phyloP scores from a whole-genome alignment of 30 jellyfish, hydroid and myxozoan genomes.

The Turritopsis dohrnii region DNA sequence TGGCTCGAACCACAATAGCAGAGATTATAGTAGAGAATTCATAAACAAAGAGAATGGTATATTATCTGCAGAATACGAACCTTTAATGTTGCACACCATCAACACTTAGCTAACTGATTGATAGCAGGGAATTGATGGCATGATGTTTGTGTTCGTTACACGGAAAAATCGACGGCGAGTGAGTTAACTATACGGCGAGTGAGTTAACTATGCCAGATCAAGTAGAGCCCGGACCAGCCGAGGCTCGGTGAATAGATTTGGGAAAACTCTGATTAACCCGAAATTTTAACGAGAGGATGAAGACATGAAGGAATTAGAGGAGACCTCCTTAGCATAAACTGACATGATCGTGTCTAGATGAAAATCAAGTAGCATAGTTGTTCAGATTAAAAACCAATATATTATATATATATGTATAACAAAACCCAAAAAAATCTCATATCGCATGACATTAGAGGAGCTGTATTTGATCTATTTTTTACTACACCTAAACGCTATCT shows the following conservation, averaged over 20 bases:
- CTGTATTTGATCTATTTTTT: not conserved
- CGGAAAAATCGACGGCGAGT: no score
- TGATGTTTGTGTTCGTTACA: no score
- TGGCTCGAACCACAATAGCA: conserved; percentile 12
- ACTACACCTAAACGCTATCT: not conserved
- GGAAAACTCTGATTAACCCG: not conserved
- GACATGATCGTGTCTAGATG: not conserved
- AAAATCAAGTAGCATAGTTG: not conserved
- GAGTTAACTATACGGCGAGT: not conserved
- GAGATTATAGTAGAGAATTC: conserved; percentile 20
- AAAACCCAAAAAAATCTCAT: not conserved
- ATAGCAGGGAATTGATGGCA: conserved; percentile 18
- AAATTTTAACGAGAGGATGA: not conserved
- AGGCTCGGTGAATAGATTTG: not conserved
- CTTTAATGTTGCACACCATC: conserved; percentile 11
- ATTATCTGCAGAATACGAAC: conserved; percentile 5
- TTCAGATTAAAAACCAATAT: not conserved
- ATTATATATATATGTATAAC: no score
- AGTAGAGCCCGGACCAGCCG: no score
- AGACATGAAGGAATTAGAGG: no score
- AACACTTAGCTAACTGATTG: not conserved
- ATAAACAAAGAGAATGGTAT: conserved; percentile 14
- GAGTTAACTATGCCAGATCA: not conserved
- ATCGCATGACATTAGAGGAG: not conserved
- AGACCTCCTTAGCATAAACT: not conserved